A percentile compares a stretch with the other conserved stretches of the same genome.
Evolutionary conservation across 2,113 vertebrate genomes (phyloP).

Genomic region (Ciconia boyciana): DNA sequence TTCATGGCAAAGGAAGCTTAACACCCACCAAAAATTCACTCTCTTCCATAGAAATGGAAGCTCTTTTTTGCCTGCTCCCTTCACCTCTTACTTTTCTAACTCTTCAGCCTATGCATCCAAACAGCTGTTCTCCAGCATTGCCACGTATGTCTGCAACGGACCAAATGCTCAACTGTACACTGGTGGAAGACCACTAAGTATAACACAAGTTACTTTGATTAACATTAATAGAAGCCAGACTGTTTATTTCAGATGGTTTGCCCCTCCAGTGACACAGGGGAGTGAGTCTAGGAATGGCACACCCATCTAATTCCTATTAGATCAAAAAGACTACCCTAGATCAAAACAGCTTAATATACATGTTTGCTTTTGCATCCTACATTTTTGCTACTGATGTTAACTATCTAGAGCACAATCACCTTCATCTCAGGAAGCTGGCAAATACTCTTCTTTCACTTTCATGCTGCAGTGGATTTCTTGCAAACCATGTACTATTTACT

Average conservation of each 20-base stretch:
- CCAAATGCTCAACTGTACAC: background rate
- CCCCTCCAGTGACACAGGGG: background rate
- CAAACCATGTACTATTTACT: background rate
- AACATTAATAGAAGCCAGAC: background rate
- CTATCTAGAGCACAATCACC: background rate
- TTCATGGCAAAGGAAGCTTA: background rate
- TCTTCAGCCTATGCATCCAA: background rate
- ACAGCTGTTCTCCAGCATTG: background rate
- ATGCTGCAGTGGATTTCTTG: background rate
- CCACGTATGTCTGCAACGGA: fast-evolving
- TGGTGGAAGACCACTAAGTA: background rate
- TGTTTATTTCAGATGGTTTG: background rate
- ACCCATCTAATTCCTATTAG: background rate
- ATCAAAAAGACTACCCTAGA: background rate
- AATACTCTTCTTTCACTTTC: background rate
- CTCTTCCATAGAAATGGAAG: background rate
- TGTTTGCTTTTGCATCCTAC: background rate
- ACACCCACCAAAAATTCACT: background rate
- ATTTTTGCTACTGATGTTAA: background rate
- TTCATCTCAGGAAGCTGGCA: background rate
- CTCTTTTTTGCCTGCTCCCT: background rate
- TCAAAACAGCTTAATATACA: background rate
- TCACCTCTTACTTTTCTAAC: background rate
- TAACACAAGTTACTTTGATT: background rate
- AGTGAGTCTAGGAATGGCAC: background rate